Conservation (phyloP, 2,888 invertebrate genomes). For the Pheosia gnoma region DNA sequence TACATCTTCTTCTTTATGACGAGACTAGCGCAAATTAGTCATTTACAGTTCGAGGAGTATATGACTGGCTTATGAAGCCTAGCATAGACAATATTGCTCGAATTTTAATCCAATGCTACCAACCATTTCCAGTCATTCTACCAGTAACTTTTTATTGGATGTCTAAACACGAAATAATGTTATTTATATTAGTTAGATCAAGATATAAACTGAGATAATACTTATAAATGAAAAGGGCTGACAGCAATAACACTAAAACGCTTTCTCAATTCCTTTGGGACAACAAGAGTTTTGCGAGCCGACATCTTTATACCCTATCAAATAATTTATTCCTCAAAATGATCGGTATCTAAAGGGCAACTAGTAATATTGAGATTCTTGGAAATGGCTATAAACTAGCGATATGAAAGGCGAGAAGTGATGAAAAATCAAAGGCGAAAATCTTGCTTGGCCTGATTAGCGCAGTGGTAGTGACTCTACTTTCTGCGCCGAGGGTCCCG, state of each 20-base stretch:
- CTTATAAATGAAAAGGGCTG: background rate
- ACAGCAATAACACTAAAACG: slow-evolving; percentile 1
- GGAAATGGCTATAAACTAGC: slow-evolving; percentile 13
- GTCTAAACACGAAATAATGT: no score
- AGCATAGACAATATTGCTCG: no score
- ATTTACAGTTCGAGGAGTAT: no score
- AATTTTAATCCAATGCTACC: no score
- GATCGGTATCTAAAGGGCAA: background rate
- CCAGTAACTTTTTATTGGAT: no score
- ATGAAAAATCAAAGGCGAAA: slow-evolving; percentile 25
- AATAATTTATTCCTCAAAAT: background rate
- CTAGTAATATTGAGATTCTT: slow-evolving; percentile 2
- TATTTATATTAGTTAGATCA: background rate
- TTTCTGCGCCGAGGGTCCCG: no score
- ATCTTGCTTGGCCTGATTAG: background rate
- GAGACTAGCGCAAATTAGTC: no score
- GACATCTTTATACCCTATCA: background rate
- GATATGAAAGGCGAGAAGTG: slow-evolving; percentile 17
- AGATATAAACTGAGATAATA: background rate
- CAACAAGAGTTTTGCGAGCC: background rate
- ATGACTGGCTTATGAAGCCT: no score
- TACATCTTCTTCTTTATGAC: no score
- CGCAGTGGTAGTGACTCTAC: no score
- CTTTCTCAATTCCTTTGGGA: background rate
- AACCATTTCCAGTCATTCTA: no score